A percentile compares a stretch with the other conserved stretches of the same genome.
Conservation (phyloP, 2,888 invertebrate genomes). For the Rugalucina vietnamica region DNA sequence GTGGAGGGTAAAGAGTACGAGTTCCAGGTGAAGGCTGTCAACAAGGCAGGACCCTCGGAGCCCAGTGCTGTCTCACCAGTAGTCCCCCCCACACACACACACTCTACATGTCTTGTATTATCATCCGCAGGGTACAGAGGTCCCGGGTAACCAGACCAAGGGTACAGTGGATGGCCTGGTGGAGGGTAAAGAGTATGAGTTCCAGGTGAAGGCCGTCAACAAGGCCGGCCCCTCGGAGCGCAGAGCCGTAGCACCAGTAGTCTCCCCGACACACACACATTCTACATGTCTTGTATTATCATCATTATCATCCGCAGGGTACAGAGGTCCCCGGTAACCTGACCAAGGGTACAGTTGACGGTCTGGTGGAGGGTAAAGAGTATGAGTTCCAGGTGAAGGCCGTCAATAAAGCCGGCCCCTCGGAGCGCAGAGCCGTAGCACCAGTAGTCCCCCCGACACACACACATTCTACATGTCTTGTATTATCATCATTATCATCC, state of each 20-base stretch:
- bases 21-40: conserved; percentile 84
- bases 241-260: conserved; percentile 78
- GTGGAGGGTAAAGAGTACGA: conserved; percentile 88
- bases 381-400: conserved; percentile 85
- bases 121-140: conserved; percentile 86
- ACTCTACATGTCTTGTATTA: too few species aligned
- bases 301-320: too few species aligned
- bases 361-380: conserved; percentile 88
- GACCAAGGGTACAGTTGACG: conserved; percentile 90
- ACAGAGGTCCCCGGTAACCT: conserved; percentile 93
- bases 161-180: conserved; percentile 92
- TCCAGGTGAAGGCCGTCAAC: conserved; percentile 84
- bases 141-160: conserved; percentile 92
- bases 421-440: conserved; percentile 81
- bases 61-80: conserved; percentile 80
- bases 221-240: conserved; percentile 84
- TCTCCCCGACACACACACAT: too few species aligned
- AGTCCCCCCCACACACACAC: conserved; percentile 82
- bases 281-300: too few species aligned
- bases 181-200: conserved; percentile 87
- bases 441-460: too few species aligned
- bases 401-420: conserved; percentile 84
- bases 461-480: too few species aligned
- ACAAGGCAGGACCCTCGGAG: conserved; percentile 84
- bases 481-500: too few species aligned